These are phyloP conservation scores for Barypeithes pellucidus DNA, from an alignment of 2,888 invertebrate genomes.

Conservation along the genomic window DNA sequence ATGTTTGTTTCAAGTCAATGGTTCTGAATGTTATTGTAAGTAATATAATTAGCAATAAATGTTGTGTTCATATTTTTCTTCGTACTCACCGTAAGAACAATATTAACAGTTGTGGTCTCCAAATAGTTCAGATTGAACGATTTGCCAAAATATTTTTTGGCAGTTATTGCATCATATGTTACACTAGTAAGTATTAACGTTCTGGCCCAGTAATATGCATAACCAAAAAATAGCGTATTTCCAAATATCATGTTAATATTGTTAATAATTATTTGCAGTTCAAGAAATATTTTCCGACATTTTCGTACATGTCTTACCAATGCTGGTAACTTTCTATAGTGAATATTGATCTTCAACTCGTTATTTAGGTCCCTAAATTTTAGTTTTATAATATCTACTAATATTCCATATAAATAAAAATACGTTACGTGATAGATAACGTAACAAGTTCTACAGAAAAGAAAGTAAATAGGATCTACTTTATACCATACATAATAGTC, in stretches of 20 bases:
- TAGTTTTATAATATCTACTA: neutral
- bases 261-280: neutral
- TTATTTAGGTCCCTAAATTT: neutral
- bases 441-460: constrained; percentile 7
- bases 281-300: neutral
- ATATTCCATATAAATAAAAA: neutral
- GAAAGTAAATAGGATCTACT: neutral
- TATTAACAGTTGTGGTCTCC: neutral
- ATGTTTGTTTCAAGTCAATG: no score
- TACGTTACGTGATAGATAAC: neutral
- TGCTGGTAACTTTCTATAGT: neutral
- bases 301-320: neutral
- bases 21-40: no score
- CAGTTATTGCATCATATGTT: neutral
- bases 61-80: no score
- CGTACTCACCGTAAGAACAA: neutral
- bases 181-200: neutral
- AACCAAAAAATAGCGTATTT: neutral
- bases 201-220: neutral
- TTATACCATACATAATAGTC: neutral
- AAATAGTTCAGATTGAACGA: neutral
- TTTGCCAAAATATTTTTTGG: neutral
- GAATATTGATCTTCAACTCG: neutral
- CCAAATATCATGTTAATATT: neutral
- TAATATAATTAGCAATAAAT: no score